Conservation (phyloP, 2,797 vertebrate genomes). For the Silurus aristotelis region DNA sequence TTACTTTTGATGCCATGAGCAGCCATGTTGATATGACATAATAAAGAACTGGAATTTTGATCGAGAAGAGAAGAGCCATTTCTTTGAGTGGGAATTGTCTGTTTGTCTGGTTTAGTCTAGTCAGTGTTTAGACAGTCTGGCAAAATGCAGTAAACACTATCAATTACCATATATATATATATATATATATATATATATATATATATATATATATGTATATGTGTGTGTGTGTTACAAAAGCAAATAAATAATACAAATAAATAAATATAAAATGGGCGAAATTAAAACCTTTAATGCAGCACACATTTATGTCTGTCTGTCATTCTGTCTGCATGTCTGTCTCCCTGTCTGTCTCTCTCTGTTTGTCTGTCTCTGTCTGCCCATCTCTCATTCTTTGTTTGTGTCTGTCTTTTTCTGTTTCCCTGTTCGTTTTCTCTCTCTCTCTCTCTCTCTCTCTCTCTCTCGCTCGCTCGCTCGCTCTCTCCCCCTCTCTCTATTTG, state of each 20-base stretch:
- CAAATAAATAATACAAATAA: too few species aligned
- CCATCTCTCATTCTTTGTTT: neutral
- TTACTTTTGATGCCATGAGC: too few species aligned
- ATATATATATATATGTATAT: too few species aligned
- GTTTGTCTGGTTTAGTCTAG: neutral
- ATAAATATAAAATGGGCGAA: too few species aligned
- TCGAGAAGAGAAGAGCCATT: neutral
- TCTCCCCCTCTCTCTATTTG: neutral
- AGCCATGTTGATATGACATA: neutral
- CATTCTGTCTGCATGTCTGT: neutral
- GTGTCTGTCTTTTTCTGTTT: neutral
- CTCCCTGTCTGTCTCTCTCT: neutral
- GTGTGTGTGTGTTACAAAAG: too few species aligned
- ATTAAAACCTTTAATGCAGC: too few species aligned
- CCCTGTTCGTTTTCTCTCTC: neutral
- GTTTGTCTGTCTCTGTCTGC: neutral
- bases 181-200: too few species aligned
- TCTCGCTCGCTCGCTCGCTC: too few species aligned
- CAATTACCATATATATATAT: too few species aligned
- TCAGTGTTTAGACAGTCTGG: neutral
- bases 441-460: neutral
- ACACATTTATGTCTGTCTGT: too few species aligned
- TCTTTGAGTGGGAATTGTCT: neutral
- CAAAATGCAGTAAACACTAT: too few species aligned
- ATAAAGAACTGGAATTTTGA: neutral